A percentile compares a stretch with the other conserved stretches of the same genome.
Evolutionary conservation across 1,140 invertebrate genomes (phyloP).

Genomic region (Diuraphis noxia): DNA sequence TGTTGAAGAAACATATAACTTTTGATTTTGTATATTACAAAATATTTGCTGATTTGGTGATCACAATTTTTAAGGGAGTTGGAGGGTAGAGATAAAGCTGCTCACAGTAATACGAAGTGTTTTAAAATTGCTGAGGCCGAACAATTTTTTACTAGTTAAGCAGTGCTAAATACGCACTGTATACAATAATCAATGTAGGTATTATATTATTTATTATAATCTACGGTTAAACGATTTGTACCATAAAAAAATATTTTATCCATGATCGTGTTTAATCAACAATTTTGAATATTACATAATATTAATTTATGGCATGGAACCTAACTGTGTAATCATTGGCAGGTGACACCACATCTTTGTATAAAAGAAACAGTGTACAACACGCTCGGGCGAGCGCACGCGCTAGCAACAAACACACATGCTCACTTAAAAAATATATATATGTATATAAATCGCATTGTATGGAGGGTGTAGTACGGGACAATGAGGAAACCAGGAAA

Average conservation of each 20-base stretch:
- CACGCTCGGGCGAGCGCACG: neutral
- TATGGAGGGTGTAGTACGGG: conserved; percentile 38
- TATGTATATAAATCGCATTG: neutral
- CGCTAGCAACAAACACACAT: neutral
- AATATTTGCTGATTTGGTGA: neutral
- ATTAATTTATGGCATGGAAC: neutral
- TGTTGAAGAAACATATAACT: neutral
- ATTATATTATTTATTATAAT: neutral
- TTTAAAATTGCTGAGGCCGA: neutral
- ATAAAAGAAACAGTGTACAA: conserved; percentile 18
- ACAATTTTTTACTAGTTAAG: neutral
- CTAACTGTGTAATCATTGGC: neutral
- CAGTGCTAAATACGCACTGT: neutral
- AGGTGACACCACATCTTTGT: conserved; percentile 6
- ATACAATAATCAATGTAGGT: neutral
- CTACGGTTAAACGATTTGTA: neutral
- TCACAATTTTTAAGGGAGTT: neutral
- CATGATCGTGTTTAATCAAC: neutral
- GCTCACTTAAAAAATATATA: neutral
- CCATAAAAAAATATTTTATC: neutral
- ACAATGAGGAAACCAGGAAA: conserved; percentile 55
- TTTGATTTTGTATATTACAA: neutral
- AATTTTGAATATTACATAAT: neutral
- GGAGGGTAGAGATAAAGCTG: neutral
- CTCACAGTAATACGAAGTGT: neutral